These are phyloP conservation scores for Pediacus dermestoides DNA, from an alignment of 2,888 invertebrate genomes.

Conservation along the genomic window DNA sequence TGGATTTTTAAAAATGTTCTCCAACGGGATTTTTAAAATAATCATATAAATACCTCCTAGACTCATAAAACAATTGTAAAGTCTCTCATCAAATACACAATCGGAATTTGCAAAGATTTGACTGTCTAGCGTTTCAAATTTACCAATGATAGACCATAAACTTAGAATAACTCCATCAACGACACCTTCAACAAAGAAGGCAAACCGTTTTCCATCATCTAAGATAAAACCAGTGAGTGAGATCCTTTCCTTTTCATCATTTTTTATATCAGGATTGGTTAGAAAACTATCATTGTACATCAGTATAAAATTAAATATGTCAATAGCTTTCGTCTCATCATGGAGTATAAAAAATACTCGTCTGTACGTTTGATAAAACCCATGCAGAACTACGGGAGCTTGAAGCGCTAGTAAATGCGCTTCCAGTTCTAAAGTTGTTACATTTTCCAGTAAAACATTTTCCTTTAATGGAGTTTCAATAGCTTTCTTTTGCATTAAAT, in stretches of 20 bases:
- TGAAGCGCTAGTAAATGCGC: conserved; percentile 20
- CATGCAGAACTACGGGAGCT: conserved; percentile 26
- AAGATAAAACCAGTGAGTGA: conserved; percentile 35
- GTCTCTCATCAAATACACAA: conserved; percentile 35
- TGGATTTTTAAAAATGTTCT: conserved; percentile 33
- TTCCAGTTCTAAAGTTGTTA: conserved; percentile 20
- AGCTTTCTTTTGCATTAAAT: conserved; percentile 14
- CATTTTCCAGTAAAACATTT: conserved; percentile 17
- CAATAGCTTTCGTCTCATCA: conserved; percentile 18
- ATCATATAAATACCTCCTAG: conserved; percentile 34
- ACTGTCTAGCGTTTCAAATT: conserved; percentile 16
- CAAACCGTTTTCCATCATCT: conserved; percentile 31
- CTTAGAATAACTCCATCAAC: conserved; percentile 32
- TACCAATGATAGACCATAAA: conserved; percentile 28
- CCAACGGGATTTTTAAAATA: conserved; percentile 34
- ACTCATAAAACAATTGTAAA: conserved; percentile 33
- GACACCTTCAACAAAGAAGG: conserved; percentile 33
- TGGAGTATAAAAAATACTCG: conserved; percentile 29
- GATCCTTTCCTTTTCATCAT: no score
- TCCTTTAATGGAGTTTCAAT: conserved; percentile 16
- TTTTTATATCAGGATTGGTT: conserved; percentile 7
- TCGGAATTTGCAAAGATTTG: conserved; percentile 41
- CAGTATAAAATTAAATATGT: conserved; percentile 20
- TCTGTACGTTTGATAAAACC: conserved; percentile 27
- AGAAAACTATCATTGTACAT: conserved; percentile 24